These are phyloP conservation scores for Characodon lateralis DNA, from an alignment of 2,797 vertebrate species.

Conservation along the genomic window DNA sequence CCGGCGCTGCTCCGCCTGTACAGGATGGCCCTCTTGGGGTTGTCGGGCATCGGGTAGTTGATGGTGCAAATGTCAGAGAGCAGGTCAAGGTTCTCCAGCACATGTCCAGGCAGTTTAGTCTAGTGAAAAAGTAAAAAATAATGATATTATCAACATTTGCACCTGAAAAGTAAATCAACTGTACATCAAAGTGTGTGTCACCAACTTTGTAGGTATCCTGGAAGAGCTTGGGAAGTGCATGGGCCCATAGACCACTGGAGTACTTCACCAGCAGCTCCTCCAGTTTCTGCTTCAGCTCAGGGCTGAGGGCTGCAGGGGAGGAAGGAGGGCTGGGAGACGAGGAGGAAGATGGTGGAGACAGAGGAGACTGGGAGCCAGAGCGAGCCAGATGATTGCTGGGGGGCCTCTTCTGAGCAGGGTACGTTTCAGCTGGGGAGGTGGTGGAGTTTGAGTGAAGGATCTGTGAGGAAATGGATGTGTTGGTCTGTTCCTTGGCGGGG, in stretches of 20 bases:
- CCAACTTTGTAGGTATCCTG: slow-evolving; percentile 87
- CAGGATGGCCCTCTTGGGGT: slow-evolving; percentile 91
- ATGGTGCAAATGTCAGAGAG: slow-evolving; percentile 90
- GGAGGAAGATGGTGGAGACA: slow-evolving; percentile 48
- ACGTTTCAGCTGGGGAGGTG: slow-evolving; percentile 8
- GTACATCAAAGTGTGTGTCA: slow-evolving; percentile 2
- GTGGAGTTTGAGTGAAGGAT: slow-evolving; percentile 29
- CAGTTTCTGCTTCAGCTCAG: slow-evolving; percentile 86
- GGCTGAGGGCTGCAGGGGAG: slow-evolving; percentile 66
- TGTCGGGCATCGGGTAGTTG: slow-evolving; percentile 89
- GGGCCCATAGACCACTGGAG: slow-evolving; percentile 92
- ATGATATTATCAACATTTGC: slow-evolving; percentile 7
- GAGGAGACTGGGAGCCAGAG: slow-evolving; percentile 50
- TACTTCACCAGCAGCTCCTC: slow-evolving; percentile 89
- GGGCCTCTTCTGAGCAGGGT: slow-evolving; percentile 48
- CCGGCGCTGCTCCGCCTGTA: slow-evolving; percentile 81
- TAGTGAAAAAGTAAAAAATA: slow-evolving; percentile 57
- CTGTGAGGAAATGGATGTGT: slow-evolving; percentile 21
- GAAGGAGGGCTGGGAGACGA: slow-evolving; percentile 59
- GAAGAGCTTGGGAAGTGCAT: slow-evolving; percentile 92
- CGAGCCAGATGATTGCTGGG: slow-evolving; percentile 33
- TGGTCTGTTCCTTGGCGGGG: slow-evolving; percentile 79
- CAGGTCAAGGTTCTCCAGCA: slow-evolving; percentile 86
- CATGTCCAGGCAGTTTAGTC: slow-evolving; percentile 85
- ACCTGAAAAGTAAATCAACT: background rate